Evolutionary conservation across 2,113 vertebrate genomes (phyloP).

Genomic region (Larimichthys crocea): DNA sequence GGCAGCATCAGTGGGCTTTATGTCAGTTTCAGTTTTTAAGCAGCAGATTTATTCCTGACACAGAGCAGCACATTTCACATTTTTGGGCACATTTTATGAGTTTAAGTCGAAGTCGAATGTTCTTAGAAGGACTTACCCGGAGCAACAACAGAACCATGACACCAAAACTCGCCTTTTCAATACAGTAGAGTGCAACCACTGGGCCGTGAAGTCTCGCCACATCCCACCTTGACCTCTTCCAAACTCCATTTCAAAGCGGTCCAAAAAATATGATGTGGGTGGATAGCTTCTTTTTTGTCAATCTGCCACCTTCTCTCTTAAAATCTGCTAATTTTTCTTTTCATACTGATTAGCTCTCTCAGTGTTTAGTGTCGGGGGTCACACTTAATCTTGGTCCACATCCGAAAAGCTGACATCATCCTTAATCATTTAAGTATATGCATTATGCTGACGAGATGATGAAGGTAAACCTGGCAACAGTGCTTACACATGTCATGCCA

Average conservation of each 20-base stretch:
- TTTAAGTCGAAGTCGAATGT: not conserved
- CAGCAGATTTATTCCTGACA: not conserved
- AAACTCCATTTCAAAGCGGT: not conserved
- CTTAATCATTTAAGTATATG: not conserved
- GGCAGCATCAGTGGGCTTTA: not conserved
- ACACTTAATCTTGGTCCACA: constrained; percentile 12
- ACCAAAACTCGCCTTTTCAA: not conserved
- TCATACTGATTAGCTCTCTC: constrained; percentile 11
- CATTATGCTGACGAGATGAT: constrained; percentile 19
- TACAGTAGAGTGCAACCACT: not conserved
- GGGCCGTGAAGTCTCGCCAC: not conserved
- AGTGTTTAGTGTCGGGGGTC: not conserved
- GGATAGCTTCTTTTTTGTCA: constrained; percentile 4
- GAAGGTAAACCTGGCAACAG: not conserved
- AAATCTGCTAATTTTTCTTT: constrained; percentile 5
- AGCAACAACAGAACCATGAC: not conserved
- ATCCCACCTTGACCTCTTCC: not conserved
- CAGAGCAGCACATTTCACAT: not conserved
- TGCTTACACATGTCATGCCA: constrained; percentile 8
- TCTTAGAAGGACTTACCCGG: not conserved
- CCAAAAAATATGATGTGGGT: not conserved
- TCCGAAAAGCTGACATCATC: not conserved
- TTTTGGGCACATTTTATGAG: not conserved
- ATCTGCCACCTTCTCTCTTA: constrained; percentile 11
- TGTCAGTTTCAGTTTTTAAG: not conserved